Evolutionary conservation across 2,113 vertebrate genomes (phyloP), one percentile per base, ranked within the genome.

Genomic region (Oxyura jamaicensis): DNA sequence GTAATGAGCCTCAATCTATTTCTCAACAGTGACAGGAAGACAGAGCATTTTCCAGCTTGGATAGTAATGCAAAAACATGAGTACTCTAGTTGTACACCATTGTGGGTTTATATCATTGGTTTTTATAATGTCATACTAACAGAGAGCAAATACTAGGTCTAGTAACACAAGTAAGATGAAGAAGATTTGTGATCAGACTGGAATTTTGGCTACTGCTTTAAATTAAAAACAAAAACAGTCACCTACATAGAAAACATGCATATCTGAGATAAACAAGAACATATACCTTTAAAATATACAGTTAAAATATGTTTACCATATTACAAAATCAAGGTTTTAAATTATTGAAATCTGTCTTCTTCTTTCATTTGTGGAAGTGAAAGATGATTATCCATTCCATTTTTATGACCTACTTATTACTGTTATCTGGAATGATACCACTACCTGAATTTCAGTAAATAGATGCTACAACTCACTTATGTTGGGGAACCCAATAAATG

Each of bases 401-500:
- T 83, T 88, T 76, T 82, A 44, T 88, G 77, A 91, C 63, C 72
- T 71, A 39, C 59, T 94, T 93, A 36, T n/a, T 71, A 28, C 75
- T 74, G 28, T 73, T 91, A 46, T 33, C 60, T 71, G 39, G 62
- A 89, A 65, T 58, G 8, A 63, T 58, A 77, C 22, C 67, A 66
- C 22, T 85, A 76, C 69, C 58, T 58, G 22, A 90, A 78, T 71
- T 75, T 68, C 77, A 59, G 31, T 44, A 86, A 83, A 81, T 46
- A 94, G 55, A 82, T 41, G 39, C 29, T 77, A 78, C 59, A 26
- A 21, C 68, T 93, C 93, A 87, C 84, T 94, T 88, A 50, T 94
- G 87, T 22, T 76, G 71, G 96, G 73, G 81, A 91, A 79, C 13
- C 17, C 53, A 79, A 87, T 39, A 91, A 69, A 75, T 39, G 28